phyloP scores from a whole-genome alignment of 2,888 invertebrate genomes.

The Kuschelorhynchus macadamiae region DNA sequence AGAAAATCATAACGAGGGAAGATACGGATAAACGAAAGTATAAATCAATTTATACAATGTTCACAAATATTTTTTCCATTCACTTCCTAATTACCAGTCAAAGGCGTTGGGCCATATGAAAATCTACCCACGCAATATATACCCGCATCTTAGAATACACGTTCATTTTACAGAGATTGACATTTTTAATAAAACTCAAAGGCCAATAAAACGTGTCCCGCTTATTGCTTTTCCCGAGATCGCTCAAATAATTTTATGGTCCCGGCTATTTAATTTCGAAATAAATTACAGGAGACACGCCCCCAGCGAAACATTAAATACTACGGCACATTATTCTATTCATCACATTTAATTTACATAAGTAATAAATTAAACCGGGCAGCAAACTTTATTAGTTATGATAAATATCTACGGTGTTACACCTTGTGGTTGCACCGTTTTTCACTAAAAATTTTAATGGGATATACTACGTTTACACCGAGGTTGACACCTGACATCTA shows the following conservation, averaged over 20 bases:
- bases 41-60: too few relatives aligned
- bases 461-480: conserved; percentile 7
- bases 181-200: not conserved
- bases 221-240: not conserved
- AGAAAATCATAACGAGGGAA: too few relatives aligned
- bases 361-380: conserved; percentile 38
- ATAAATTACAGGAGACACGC: conserved; percentile 33
- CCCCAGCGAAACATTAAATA: conserved; percentile 29
- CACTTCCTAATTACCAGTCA: too few relatives aligned
- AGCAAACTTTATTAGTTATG: conserved; percentile 42
- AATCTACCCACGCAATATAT: too few relatives aligned
- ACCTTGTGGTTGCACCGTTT: conserved; percentile 29
- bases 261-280: conserved; percentile 15
- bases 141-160: too few relatives aligned
- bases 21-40: too few relatives aligned
- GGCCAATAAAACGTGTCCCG: not conserved
- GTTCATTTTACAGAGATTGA: too few relatives aligned
- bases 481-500: not conserved
- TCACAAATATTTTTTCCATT: too few relatives aligned
- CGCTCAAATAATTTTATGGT: not conserved
- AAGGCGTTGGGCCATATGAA: too few relatives aligned
- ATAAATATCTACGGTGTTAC: conserved; percentile 42
- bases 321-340: conserved; percentile 42
- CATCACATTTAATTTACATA: conserved; percentile 46
- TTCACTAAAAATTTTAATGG: conserved; percentile 11